These are phyloP conservation scores for Rhinoraja longicauda DNA, from an alignment of 2,797 vertebrate species.

Conservation along the genomic window DNA sequence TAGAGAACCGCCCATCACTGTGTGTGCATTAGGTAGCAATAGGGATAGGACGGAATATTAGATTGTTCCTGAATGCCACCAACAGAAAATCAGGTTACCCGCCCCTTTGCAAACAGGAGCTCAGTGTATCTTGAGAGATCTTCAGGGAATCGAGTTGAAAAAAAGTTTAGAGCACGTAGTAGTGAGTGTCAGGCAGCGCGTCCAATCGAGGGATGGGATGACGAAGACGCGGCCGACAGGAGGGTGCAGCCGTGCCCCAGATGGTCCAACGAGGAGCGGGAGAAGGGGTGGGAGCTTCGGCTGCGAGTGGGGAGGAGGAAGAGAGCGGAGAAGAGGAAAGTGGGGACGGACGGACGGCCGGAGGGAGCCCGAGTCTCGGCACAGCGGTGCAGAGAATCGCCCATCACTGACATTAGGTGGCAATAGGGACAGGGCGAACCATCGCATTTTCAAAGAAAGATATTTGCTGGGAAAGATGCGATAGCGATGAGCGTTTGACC, in stretches of 20 bases:
- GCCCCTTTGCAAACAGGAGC: background rate
- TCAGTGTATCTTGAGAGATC: background rate
- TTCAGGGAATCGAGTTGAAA: too few relatives aligned
- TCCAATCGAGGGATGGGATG: background rate
- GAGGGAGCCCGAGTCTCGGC: background rate
- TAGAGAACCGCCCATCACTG: too few relatives aligned
- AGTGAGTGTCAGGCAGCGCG: background rate
- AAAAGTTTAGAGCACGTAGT: background rate
- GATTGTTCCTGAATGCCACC: background rate
- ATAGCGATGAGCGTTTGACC: background rate
- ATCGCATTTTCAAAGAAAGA: background rate
- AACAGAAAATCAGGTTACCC: background rate
- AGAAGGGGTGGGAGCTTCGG: background rate
- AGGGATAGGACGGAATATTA: background rate
- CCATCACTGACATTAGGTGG: background rate
- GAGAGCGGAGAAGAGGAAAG: background rate
- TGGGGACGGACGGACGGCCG: background rate
- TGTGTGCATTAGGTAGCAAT: too few relatives aligned
- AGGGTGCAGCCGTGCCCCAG: background rate
- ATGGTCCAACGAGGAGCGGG: background rate
- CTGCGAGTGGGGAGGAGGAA: background rate
- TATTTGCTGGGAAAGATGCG: background rate
- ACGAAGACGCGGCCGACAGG: background rate
- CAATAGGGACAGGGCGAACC: too few relatives aligned
- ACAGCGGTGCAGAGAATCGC: background rate